Conservation (phyloP, 1,140 invertebrate genomes). For the Calliphora vicina region DNA sequence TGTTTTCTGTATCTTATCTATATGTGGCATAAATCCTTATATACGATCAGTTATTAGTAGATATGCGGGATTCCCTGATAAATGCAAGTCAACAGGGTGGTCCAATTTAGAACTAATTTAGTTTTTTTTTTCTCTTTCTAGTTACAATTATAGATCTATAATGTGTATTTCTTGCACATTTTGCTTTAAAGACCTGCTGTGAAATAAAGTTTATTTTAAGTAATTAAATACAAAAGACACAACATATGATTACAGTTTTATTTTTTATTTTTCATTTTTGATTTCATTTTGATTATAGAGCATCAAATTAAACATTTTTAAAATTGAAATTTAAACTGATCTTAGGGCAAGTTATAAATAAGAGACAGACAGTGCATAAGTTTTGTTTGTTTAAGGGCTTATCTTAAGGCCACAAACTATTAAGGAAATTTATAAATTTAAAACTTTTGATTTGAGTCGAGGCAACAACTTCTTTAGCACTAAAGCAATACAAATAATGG, state of each 20-base stretch:
- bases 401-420: neutral
- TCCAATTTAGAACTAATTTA: neutral
- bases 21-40: neutral
- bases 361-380: too few species aligned
- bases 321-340: constrained; percentile 25
- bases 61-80: neutral
- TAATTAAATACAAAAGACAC: neutral
- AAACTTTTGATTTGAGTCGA: neutral
- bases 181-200: too few species aligned
- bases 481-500: neutral
- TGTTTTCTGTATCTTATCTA: neutral
- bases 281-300: constrained; percentile 24
- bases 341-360: neutral
- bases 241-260: neutral
- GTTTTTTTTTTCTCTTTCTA: neutral
- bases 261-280: neutral
- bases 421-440: neutral
- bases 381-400: constrained; percentile 2
- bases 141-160: neutral
- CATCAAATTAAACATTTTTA: neutral
- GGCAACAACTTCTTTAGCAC: neutral
- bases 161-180: too few species aligned
- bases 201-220: too few species aligned
- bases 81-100: neutral
- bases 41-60: neutral